Percentiles rank a stretch among this genome's conserved stretches.
phyloP scores from a whole-genome alignment of 2,797 vertebrate species.

The Sebastes miniatus region DNA sequence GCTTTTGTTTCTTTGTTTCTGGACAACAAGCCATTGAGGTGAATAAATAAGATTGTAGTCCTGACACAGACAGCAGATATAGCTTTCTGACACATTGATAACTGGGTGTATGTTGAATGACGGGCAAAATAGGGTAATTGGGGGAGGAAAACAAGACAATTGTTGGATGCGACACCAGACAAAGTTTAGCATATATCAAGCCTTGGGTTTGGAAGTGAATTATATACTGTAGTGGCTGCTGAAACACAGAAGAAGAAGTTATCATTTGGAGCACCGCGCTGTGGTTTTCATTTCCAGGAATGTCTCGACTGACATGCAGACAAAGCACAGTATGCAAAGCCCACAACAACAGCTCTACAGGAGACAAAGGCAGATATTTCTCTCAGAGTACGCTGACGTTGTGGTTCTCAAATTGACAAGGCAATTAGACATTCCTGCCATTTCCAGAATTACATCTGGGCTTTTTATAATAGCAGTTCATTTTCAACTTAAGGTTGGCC shows the following conservation, averaged over 20 bases:
- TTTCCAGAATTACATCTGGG: constrained; percentile 38
- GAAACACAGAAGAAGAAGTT: constrained; percentile 40
- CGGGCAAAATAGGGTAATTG: constrained; percentile 53
- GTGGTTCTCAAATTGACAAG: constrained; percentile 30
- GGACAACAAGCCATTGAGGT: constrained; percentile 31
- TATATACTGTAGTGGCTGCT: constrained; percentile 27
- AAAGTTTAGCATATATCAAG: constrained; percentile 51
- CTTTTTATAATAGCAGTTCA: constrained; percentile 18
- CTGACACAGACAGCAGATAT: constrained; percentile 19
- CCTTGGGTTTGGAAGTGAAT: constrained; percentile 36
- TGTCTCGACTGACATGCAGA: constrained; percentile 40
- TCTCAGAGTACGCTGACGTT: constrained; percentile 45
- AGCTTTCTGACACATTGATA: constrained; percentile 50
- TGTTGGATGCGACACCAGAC: constrained; percentile 35
- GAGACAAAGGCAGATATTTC: constrained; percentile 39
- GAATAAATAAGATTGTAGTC: constrained; percentile 39
- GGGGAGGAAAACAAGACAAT: constrained; percentile 48
- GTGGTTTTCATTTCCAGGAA: constrained; percentile 59
- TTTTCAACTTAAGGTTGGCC: not conserved
- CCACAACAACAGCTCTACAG: constrained; percentile 41
- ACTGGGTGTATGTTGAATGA: constrained; percentile 40
- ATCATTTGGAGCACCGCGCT: constrained; percentile 38
- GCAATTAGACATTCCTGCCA: constrained; percentile 63
- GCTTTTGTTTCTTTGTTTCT: constrained; percentile 22
- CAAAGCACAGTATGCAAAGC: constrained; percentile 52